These are phyloP conservation scores for Trissoscelio sp. DNA, from an alignment of 2,888 invertebrate genomes.

Conservation along the genomic window DNA sequence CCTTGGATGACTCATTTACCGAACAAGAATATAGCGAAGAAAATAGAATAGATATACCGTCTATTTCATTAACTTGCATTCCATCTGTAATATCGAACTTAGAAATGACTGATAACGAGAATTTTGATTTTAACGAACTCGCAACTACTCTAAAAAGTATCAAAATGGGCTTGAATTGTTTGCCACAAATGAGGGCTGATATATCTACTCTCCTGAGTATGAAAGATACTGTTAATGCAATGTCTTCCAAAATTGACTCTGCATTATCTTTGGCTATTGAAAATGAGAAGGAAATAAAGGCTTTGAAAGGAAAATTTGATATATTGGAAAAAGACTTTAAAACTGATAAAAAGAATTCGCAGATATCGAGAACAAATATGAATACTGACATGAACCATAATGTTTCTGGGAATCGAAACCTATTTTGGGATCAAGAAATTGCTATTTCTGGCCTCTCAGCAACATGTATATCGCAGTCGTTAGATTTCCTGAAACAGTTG, in stretches of 20 bases:
- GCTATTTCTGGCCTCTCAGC: not conserved
- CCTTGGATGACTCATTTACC: not conserved
- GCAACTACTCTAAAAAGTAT: too few relatives aligned
- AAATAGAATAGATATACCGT: too few relatives aligned
- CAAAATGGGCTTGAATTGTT: too few relatives aligned
- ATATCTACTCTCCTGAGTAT: not conserved
- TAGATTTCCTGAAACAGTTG: too few relatives aligned
- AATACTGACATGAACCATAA: not conserved
- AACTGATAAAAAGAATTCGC: not conserved
- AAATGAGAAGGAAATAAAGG: not conserved
- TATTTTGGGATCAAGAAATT: not conserved
- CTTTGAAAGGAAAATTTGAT: not conserved
- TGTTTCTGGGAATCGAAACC: not conserved
- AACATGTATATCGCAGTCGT: too few relatives aligned
- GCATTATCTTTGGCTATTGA: not conserved
- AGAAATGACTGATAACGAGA: too few relatives aligned
- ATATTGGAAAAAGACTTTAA: not conserved
- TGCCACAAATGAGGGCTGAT: not conserved
- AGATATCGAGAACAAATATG: too few relatives aligned
- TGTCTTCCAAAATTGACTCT: not conserved
- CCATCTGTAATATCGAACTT: not conserved
- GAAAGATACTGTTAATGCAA: not conserved
- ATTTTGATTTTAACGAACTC: too few relatives aligned
- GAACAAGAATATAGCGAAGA: too few relatives aligned
- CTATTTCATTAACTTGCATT: too few relatives aligned